A percentile compares a stretch with the other conserved stretches of the same genome.
These are phyloP conservation scores for Odiellus spinosus DNA, from an alignment of 2,888 invertebrate genomes.

Conservation along the genomic window DNA sequence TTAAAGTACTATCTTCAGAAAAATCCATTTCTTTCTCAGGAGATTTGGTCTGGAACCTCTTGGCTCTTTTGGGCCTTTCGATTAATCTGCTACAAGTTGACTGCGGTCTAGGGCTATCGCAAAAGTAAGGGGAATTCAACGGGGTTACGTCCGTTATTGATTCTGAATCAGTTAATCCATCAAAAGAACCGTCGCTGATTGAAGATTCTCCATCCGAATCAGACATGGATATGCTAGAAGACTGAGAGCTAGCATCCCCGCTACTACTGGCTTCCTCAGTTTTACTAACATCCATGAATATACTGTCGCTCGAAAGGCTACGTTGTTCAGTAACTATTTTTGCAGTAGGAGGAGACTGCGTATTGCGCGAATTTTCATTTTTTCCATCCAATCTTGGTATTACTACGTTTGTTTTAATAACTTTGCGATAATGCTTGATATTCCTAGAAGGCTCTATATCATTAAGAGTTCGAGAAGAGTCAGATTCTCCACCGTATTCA, in stretches of 20 bases:
- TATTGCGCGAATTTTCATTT: background rate
- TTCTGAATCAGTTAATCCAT: constrained; percentile 11
- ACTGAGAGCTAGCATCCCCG: background rate
- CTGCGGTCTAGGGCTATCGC: constrained; percentile 7
- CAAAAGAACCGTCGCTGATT: constrained; percentile 15
- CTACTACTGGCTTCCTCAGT: constrained; percentile 6
- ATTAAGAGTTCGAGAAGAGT: background rate
- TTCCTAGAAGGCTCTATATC: background rate
- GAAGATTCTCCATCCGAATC: constrained; percentile 11
- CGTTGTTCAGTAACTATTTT: background rate
- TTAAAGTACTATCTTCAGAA: background rate
- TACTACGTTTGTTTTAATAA: background rate
- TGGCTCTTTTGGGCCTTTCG: background rate
- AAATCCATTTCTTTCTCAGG: too few relatives aligned
- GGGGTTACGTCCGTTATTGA: constrained; percentile 16
- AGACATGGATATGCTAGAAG: constrained; percentile 9
- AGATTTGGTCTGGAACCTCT: background rate
- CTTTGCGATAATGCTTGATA: background rate
- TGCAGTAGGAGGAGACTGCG: background rate
- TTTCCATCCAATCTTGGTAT: background rate
- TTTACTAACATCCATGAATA: background rate
- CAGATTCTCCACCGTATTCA: background rate
- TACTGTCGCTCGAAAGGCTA: background rate
- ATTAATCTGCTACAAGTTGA: background rate
- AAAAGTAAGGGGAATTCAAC: constrained; percentile 10